These are phyloP conservation scores for Dryoscopus gambensis DNA, from an alignment of 2,113 vertebrate genomes.

Conservation along the genomic window DNA sequence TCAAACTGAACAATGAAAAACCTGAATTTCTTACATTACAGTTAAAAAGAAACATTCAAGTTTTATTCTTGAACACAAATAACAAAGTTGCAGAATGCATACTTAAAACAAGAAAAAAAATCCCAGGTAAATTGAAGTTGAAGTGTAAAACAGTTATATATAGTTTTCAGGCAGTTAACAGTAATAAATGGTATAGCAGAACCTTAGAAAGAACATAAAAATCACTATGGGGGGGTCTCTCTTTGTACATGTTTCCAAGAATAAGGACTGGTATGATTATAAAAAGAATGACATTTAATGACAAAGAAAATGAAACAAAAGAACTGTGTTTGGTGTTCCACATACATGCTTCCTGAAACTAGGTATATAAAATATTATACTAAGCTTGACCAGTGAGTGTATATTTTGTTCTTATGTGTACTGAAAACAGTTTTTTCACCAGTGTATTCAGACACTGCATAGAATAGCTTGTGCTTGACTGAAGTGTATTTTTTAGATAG, in stretches of 20 bases:
- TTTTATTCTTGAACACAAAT: neutral
- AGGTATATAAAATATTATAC: neutral
- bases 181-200: neutral
- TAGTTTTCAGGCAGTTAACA: neutral
- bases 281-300: neutral
- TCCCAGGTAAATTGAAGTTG: neutral
- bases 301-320: neutral
- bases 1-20: neutral
- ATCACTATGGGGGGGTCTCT: neutral
- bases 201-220: neutral
- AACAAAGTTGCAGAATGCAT: neutral
- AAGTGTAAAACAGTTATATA: neutral
- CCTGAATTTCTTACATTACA: neutral
- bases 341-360: neutral
- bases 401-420: neutral
- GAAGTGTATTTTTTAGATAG: neutral
- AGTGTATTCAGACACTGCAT: neutral
- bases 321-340: neutral
- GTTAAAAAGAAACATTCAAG: constrained; percentile 8
- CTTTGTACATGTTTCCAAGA: neutral
- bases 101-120: neutral
- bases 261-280: neutral
- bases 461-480: neutral
- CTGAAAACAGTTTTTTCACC: neutral
- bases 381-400: neutral